Conservation (phyloP, 30 jellyfish, hydroid and myxozoan species). For the Clytia hemisphaerica region DNA sequence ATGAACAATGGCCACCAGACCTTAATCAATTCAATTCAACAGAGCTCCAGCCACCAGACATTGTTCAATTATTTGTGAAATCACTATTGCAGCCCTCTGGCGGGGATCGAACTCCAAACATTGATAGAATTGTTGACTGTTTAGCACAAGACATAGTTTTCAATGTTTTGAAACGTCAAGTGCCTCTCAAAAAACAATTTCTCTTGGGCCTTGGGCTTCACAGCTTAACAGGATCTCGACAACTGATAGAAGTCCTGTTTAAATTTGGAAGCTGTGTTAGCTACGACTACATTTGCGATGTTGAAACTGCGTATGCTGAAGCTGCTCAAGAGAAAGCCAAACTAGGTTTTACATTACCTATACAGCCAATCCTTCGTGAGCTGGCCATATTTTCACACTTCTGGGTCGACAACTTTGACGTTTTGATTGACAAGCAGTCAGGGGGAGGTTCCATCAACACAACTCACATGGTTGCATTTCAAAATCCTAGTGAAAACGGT, state of each 20-base stretch:
- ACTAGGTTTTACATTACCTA: neutral
- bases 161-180: neutral
- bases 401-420: conserved; percentile 1
- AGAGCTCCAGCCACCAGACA: no score
- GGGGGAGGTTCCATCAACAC: neutral
- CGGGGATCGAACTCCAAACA: neutral
- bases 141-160: neutral
- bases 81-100: no score
- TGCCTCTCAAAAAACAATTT: neutral
- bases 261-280: neutral
- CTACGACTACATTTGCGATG: neutral
- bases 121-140: neutral
- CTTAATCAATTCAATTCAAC: no score
- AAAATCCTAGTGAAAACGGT: no score
- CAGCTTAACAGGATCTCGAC: neutral
- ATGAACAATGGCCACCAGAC: neutral
- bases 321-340: neutral
- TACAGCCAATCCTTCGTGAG: neutral
- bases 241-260: neutral
- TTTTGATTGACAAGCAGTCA: neutral
- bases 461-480: neutral
- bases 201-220: neutral
- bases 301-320: neutral
- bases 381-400: neutral
- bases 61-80: no score